Evolutionary conservation across 2,797 vertebrate species (phyloP), one percentile per base, ranked within the genome.

Genomic region (Hoplostethus mediterraneus): DNA sequence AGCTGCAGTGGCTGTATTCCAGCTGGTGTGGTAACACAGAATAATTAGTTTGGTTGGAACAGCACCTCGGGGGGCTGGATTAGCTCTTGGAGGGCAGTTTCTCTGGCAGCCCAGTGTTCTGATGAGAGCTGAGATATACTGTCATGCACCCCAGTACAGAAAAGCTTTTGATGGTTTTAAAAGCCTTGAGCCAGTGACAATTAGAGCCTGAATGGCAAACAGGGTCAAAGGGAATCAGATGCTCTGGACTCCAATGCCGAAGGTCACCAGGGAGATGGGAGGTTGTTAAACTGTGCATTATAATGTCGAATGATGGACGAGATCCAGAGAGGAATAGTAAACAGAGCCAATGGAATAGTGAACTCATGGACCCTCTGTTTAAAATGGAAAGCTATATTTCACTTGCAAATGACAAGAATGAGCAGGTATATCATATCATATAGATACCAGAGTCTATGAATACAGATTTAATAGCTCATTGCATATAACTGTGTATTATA

Each of bases 21-120:
- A 91, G 89, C 82, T 87, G 85, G 71, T 87, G 80, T 79, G 85
- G 86, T 79, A 76, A 81, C 81, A 81, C 85, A 83, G 80, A 89
- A 89, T 93, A 92, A 94, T 93, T 92, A 90, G 90, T 91, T 89
- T 86, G 87, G 84, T 89, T 82, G 87, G 87, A 90, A 82, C 85
- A 64, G 79, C 72, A 86, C 85, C 89, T 91, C 80, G 0, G 83
- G 88, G 88, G 84, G 77, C 79, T 79, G 91, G 92, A 91, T 90
- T 89, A 92, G 88, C 85, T 89, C 73, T 87, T 89, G 90, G 87
- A 92, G 87, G 91, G 84, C 88, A 86, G 83, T 82, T 86, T 89
- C 84, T 85, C 87, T 86, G 77, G 78, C 86, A 86, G 76, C 68
- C 68, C 81, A 57, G 79, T 76, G 83, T 81, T 91, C 77, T 90